Percentiles rank a stretch among this genome's conserved stretches.
phyloP scores from a whole-genome alignment of 2,888 invertebrate species.

The Bellardia pandia region DNA sequence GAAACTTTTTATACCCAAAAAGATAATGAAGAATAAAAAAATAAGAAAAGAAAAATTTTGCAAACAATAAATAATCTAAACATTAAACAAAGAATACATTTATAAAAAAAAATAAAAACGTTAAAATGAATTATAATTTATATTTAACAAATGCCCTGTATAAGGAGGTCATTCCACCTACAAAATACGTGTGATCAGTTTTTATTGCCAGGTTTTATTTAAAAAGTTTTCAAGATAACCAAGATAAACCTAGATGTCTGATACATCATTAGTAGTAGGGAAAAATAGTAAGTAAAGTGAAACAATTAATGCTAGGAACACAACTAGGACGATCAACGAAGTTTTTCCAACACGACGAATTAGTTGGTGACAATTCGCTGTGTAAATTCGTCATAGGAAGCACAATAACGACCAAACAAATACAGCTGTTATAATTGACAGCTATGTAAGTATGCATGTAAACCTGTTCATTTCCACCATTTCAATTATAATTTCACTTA shows the following conservation, averaged over 20 bases:
- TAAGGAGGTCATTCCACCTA: background rate
- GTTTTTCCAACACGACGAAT: no score
- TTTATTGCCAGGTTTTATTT: no score
- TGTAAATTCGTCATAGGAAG: no score
- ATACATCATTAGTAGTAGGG: background rate
- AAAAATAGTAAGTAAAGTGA: background rate
- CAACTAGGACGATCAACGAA: no score
- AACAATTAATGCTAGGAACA: no score
- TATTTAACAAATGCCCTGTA: slow-evolving; percentile 20
- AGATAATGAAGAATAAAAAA: slow-evolving; percentile 5
- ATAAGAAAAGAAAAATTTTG: background rate
- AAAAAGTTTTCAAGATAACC: no score
- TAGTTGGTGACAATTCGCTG: no score
- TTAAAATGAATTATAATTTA: slow-evolving; percentile 19
- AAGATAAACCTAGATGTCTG: background rate
- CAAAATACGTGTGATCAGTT: background rate
- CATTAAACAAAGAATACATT: background rate
- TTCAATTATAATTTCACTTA: no score
- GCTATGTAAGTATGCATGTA: no score
- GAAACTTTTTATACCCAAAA: slow-evolving; percentile 17
- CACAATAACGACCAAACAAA: no score
- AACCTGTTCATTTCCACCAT: no score
- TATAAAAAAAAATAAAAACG: background rate
- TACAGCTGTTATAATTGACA: no score
- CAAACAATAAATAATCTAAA: background rate